Percentiles rank a stretch among this genome's conserved stretches.
These are phyloP conservation scores for Cephalopholis sonnerati DNA, from an alignment of 2,113 vertebrate genomes.

Conservation along the genomic window DNA sequence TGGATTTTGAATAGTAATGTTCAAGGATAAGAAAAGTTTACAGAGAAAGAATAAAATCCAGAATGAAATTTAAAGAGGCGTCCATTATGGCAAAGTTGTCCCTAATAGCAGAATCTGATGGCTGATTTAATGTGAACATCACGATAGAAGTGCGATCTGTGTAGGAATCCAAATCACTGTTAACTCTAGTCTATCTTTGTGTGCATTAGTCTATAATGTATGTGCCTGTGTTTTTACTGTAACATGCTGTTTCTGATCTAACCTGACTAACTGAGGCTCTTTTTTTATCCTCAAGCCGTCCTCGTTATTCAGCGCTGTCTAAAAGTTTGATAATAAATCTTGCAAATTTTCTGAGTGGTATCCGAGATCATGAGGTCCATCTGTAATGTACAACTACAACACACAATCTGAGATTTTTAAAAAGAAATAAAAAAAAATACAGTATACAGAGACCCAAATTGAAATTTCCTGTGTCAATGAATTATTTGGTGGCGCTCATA, in stretches of 20 bases:
- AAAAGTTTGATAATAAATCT: constrained; percentile 59
- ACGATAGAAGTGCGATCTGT: background rate
- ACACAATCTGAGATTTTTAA: constrained; percentile 45
- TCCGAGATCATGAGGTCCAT: constrained; percentile 28
- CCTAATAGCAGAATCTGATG: background rate
- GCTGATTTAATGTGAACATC: background rate
- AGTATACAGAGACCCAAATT: constrained; percentile 63
- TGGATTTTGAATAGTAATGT: background rate
- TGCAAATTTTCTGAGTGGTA: constrained; percentile 64
- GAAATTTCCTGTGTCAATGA: constrained; percentile 68
- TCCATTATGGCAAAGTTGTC: background rate
- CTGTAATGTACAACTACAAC: constrained; percentile 21
- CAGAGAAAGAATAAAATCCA: background rate
- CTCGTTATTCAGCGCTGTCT: constrained; percentile 20
- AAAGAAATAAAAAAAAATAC: constrained; percentile 21
- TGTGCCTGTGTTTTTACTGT: background rate
- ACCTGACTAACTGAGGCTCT: background rate
- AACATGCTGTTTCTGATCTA: constrained; percentile 35
- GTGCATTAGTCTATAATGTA: constrained; percentile 1
- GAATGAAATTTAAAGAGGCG: background rate
- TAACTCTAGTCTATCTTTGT: background rate
- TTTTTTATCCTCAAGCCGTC: background rate
- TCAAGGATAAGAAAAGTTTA: background rate
- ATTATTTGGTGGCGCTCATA: constrained; percentile 71
- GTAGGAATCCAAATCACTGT: constrained; percentile 10